Evolutionary conservation across 53 echinoderm and acorn worm genomes (phyloP).

Genomic region (Patiria pectinifera): DNA sequence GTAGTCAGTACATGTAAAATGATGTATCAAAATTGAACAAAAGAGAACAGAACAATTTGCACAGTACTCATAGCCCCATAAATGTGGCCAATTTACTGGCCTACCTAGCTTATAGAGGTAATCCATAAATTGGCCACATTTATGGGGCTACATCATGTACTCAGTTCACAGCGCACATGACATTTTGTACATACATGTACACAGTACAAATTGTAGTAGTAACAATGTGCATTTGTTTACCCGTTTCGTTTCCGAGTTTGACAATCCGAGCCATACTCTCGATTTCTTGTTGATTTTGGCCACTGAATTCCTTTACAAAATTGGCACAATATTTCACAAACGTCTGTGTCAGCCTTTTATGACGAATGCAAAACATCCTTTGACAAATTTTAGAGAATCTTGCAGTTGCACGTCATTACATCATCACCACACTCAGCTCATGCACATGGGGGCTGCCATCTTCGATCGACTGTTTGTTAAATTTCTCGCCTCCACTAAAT

Average conservation of each 20-base stretch:
- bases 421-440: background rate
- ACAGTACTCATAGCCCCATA: no score
- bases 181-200: no score
- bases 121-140: no score
- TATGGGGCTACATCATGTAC: no score
- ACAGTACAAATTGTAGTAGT: no score
- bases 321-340: background rate
- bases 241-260: background rate
- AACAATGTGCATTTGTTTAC: constrained; percentile 8
- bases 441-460: constrained; percentile 55
- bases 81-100: no score
- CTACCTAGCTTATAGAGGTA: no score
- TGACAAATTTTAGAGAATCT: background rate
- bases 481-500: constrained; percentile 27
- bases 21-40: no score
- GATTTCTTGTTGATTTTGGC: background rate
- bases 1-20: no score
- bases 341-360: background rate
- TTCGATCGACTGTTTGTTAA: constrained; percentile 21
- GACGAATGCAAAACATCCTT: background rate
- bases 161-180: no score
- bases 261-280: constrained; percentile 38
- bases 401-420: constrained; percentile 16
- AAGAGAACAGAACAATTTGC: no score
- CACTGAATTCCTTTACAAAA: background rate